Conservation (phyloP, 2,113 vertebrate species). For the Passer domesticus region DNA sequence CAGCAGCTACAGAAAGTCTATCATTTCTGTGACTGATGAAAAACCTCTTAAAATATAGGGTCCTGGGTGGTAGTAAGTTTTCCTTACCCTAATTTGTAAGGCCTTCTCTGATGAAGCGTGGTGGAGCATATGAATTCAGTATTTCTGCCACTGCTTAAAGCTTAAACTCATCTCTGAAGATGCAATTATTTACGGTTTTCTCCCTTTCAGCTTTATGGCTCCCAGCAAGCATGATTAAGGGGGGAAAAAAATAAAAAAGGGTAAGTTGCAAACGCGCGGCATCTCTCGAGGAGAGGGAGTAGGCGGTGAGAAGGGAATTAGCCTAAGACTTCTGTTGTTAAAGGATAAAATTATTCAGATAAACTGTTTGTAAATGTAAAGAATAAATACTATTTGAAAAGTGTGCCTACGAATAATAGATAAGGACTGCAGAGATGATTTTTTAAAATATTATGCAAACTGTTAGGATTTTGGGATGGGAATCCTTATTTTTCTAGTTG, state of each 20-base stretch:
- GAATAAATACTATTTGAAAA: not conserved
- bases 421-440: not conserved
- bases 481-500: not conserved
- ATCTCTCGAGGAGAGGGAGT: slow-evolving; percentile 11
- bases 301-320: slow-evolving; percentile 42
- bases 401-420: not conserved
- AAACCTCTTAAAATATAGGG: not conserved
- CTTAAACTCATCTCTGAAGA: slow-evolving; percentile 40
- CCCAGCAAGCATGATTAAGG: slow-evolving; percentile 32
- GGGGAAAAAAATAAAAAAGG: not conserved
- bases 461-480: not conserved
- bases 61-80: not conserved
- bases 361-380: slow-evolving; percentile 26
- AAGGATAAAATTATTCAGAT: slow-evolving; percentile 36
- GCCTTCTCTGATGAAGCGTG: not conserved
- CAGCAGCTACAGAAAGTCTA: not conserved
- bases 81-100: slow-evolving; percentile 17
- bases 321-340: slow-evolving; percentile 27
- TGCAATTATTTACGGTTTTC: slow-evolving; percentile 43
- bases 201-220: slow-evolving; percentile 34
- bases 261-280: not conserved
- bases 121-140: not conserved
- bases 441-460: not conserved
- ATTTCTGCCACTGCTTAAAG: slow-evolving; percentile 16
- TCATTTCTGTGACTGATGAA: not conserved